Base-by-base conservation (phyloP, 1,140 invertebrate genomes). In the Ylistrum balloti region DNA sequence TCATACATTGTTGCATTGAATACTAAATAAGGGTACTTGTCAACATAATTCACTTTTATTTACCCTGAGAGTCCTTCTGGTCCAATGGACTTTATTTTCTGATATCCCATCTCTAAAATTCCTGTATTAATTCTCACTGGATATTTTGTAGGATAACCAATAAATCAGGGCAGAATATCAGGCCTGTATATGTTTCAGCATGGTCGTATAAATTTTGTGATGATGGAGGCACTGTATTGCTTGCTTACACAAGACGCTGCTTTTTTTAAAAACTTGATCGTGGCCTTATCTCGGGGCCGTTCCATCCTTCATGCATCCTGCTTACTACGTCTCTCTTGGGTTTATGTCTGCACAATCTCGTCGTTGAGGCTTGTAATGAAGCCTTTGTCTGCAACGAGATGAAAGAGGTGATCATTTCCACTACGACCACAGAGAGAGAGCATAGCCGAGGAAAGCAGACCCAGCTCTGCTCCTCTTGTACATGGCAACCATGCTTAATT, bases 311-410 rank as follows among this genome's bases (percentile, higher is more conserved):
- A 74, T 74, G n/a, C n/a, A 17, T 74, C 22, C 56, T 28, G 56
- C 56, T 28, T 74, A 74, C 56, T 74, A n/a, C 22, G n/a, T 74
- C n/a, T 74, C 56, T 74, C 56, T 17, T 74, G 56, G 56, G 56
- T 74, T 74, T 74, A 74, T 74, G 56, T 74, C 56, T 74, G 56
- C n/a, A 74, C 56, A 74, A 74, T 74, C 56, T 74, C n/a, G 22
- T 74, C 56, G 56, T 17, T 28, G 56, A 74, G n/a, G 56, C 56
- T 74, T 74, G 56, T 74, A 74, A 74, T 74, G 56, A 74, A 74
- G 22, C 56, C 56, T 74, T 74, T 74, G 56, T 74, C 56, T 74
- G n/a, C 56, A 11, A 74, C n/a, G 56, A 74, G 56, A 74, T 74
- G 56, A 74, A 74, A 74, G 56, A 74, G 56, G 56, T 11, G 56